Conservation (phyloP, 2,113 vertebrate genomes). For the Eudorcas thomsonii region DNA sequence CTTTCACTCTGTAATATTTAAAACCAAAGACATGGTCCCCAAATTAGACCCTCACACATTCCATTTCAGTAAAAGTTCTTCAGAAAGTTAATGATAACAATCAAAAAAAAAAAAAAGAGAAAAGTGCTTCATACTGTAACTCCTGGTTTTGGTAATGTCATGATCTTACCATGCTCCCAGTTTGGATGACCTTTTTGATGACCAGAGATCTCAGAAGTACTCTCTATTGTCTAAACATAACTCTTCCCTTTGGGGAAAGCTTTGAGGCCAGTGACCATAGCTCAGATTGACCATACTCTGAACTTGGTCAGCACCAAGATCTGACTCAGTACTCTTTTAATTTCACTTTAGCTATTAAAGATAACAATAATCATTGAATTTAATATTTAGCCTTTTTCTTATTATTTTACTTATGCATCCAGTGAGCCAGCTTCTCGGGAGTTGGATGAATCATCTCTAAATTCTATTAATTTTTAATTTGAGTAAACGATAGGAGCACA, state of each 20-base stretch:
- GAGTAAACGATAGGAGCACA: background rate
- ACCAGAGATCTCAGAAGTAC: background rate
- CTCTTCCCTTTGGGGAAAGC: background rate
- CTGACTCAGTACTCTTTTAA: background rate
- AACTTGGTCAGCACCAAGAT: background rate
- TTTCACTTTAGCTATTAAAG: background rate
- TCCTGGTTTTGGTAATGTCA: background rate
- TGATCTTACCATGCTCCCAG: background rate
- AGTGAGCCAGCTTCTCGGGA: background rate
- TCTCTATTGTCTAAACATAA: background rate
- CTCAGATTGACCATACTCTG: background rate
- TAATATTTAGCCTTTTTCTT: background rate
- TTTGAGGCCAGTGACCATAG: background rate
- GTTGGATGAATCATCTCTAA: background rate
- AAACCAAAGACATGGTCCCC: background rate
- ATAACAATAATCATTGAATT: background rate
- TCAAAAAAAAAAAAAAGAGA: background rate
- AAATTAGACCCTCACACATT: background rate
- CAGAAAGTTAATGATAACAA: background rate
- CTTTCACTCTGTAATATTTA: background rate
- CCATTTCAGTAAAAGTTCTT: background rate
- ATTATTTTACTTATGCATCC: background rate
- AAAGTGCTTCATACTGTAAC: background rate
- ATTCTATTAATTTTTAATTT: background rate
- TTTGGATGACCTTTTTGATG: background rate